These are phyloP conservation scores for Osedax fenrisi DNA, from an alignment of 2,888 invertebrate species.

Conservation along the genomic window DNA sequence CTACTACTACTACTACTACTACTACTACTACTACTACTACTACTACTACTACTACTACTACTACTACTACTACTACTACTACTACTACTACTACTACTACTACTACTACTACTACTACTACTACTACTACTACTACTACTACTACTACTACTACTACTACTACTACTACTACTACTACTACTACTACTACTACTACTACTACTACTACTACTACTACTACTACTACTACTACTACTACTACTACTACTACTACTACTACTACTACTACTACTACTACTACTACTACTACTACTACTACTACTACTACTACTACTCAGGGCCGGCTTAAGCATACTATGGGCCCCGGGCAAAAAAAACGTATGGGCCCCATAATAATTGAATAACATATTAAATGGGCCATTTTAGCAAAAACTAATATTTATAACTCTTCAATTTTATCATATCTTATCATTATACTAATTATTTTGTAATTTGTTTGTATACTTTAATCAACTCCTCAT, in stretches of 20 bases:
- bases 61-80: constrained; percentile 22
- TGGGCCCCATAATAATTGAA: too few relatives aligned
- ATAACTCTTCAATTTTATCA: too few relatives aligned
- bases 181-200: constrained; percentile 5
- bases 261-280: constrained; percentile 17
- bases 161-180: constrained; percentile 21
- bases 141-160: constrained; percentile 20
- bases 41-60: constrained; percentile 25
- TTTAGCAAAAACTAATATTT: too few relatives aligned
- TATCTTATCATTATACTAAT: too few relatives aligned
- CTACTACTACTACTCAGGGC: constrained; percentile 25
- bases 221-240: constrained; percentile 24
- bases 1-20: constrained; percentile 21
- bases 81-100: constrained; percentile 25
- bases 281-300: constrained; percentile 22
- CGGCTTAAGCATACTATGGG: too few relatives aligned
- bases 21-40: constrained; percentile 25
- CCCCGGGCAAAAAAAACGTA: too few relatives aligned
- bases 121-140: constrained; percentile 24
- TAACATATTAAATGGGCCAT: too few relatives aligned
- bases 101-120: constrained; percentile 25
- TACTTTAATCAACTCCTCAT: too few relatives aligned
- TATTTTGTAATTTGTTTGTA: too few relatives aligned
- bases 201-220: constrained; percentile 20
- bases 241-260: constrained; percentile 23